These are phyloP conservation scores for Onychomys torridus DNA, from an alignment of 2,797 vertebrate genomes.

Conservation along the genomic window DNA sequence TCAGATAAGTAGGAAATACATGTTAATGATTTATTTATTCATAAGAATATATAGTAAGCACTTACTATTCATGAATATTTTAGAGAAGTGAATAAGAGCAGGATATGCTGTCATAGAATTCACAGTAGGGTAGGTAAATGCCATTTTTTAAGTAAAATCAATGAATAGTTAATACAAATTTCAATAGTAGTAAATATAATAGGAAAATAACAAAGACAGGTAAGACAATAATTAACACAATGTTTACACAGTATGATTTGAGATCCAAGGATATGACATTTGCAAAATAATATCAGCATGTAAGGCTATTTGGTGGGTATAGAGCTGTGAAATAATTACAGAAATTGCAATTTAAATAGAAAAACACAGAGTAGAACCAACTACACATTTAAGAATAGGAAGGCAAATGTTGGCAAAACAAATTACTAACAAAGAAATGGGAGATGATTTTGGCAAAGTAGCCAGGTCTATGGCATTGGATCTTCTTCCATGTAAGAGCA, in stretches of 20 bases:
- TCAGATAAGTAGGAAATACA: not conserved
- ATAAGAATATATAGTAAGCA: not conserved
- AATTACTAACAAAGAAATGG: not conserved
- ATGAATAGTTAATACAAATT: not conserved
- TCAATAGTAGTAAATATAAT: not conserved
- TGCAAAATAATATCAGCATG: not conserved
- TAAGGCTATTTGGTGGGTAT: not conserved
- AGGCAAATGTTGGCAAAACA: not conserved
- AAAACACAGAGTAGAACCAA: not conserved
- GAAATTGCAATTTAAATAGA: not conserved
- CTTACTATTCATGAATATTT: not conserved
- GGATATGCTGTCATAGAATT: not conserved
- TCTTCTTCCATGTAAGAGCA: not conserved
- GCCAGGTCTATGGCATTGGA: not conserved
- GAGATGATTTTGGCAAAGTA: not conserved
- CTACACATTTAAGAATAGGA: not conserved
- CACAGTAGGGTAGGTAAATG: not conserved
- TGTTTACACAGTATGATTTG: not conserved
- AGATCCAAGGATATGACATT: not conserved
- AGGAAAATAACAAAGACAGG: not conserved
- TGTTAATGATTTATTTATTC: not conserved
- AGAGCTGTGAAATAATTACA: not conserved
- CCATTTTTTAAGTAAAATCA: conserved; percentile 2
- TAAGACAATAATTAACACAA: not conserved
- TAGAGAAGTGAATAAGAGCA: not conserved